These are phyloP conservation scores for Tretioscincus oriximinensis DNA, from an alignment of 2,113 vertebrate genomes.

Conservation along the genomic window DNA sequence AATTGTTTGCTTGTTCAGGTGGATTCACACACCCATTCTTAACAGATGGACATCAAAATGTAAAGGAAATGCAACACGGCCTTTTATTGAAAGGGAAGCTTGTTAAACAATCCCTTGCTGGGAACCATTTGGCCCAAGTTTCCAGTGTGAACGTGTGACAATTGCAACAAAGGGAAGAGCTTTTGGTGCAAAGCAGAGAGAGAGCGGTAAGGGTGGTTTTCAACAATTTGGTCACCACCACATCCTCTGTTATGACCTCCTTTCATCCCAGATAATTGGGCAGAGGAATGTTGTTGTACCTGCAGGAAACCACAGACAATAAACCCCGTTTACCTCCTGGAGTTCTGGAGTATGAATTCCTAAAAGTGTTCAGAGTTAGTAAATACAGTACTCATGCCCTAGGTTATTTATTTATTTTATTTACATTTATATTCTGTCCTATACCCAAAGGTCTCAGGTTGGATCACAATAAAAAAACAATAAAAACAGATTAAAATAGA, in stretches of 20 bases:
- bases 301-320: neutral
- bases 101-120: conserved; percentile 10
- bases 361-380: neutral
- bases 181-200: neutral
- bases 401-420: neutral
- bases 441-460: too few relatives aligned
- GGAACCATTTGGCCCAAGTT: conserved; percentile 22
- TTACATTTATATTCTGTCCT: too few relatives aligned
- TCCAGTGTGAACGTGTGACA: conserved; percentile 21
- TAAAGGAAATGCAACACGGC: neutral
- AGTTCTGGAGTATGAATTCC: neutral
- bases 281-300: neutral
- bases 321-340: neutral
- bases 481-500: too few relatives aligned
- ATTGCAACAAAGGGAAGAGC: conserved; percentile 15
- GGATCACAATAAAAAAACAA: too few relatives aligned
- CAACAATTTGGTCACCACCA: neutral
- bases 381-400: neutral
- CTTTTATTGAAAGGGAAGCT: too few relatives aligned
- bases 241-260: neutral
- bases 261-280: neutral
- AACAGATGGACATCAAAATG: neutral
- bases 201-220: neutral
- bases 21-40: neutral
- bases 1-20: neutral